Evolutionary conservation across 2,113 vertebrate species (phyloP).

Genomic region (Alectura lathami): DNA sequence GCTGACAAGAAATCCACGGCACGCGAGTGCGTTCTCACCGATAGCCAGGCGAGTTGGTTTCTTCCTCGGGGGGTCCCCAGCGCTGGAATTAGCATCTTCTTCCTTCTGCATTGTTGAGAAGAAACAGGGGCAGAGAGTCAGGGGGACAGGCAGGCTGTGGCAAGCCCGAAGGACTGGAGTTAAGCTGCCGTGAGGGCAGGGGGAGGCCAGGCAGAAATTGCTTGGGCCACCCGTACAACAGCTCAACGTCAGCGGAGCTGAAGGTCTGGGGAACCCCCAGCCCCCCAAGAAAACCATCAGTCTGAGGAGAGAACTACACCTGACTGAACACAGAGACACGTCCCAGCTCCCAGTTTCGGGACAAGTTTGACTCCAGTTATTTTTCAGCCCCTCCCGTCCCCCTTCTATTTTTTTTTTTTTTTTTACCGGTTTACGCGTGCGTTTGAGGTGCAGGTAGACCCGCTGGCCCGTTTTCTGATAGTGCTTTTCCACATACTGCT

Average conservation of each 20-base stretch:
- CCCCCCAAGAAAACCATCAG: neutral
- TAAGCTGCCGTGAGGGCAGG: neutral
- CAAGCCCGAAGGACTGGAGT: neutral
- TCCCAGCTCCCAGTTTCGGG: neutral
- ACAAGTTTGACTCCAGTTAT: rapidly evolving
- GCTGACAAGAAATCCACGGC: rapidly evolving
- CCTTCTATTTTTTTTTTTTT: neutral
- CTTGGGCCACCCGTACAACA: rapidly evolving
- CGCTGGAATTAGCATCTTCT: conserved; percentile 85
- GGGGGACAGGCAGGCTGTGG: neutral
- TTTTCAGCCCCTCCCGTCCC: too few species aligned
- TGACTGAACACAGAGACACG: neutral
- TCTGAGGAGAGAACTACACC: neutral
- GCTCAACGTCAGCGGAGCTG: neutral
- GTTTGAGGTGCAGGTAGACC: conserved; percentile 92
- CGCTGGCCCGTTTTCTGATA: conserved; percentile 90
- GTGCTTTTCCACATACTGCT: conserved; percentile 91
- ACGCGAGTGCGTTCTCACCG: conserved; percentile 75
- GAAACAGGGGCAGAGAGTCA: neutral
- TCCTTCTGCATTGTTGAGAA: conserved; percentile 77
- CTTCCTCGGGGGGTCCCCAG: conserved; percentile 95
- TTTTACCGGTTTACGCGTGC: conserved; percentile 86
- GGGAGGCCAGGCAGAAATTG: neutral
- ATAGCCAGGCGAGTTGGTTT: conserved; percentile 97
- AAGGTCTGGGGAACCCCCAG: neutral